Evolutionary conservation across 2,888 invertebrate genomes (phyloP).

Genomic region (Dascillus cervinus): DNA sequence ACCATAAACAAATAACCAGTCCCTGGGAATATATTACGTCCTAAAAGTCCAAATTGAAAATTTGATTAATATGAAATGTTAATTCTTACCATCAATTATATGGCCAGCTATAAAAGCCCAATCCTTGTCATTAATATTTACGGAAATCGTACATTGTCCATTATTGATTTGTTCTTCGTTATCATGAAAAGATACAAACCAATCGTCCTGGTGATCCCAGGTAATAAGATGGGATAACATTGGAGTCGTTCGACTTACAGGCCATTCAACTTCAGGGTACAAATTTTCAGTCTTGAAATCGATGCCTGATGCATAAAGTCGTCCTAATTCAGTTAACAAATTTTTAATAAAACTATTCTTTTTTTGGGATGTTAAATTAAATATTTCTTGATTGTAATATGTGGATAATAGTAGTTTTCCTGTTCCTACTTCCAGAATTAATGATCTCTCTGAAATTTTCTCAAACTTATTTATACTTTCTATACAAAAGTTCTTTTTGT

Average conservation of each 20-base stretch:
- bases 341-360: no score
- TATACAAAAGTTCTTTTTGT: no score
- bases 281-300: conserved; percentile 67
- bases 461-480: no score
- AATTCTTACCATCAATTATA: conserved; percentile 66
- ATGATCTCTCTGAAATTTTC: no score
- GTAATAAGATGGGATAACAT: conserved; percentile 73
- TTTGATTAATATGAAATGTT: conserved; percentile 5
- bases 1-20: conserved; percentile 48
- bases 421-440: no score
- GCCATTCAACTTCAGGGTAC: conserved; percentile 68
- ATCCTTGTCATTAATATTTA: conserved; percentile 57
- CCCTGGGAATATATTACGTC: conserved; percentile 48
- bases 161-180: conserved; percentile 60
- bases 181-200: conserved; percentile 63
- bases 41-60: no score
- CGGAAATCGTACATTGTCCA: conserved; percentile 55
- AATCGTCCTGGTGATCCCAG: conserved; percentile 80
- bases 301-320: conserved; percentile 69
- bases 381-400: no score
- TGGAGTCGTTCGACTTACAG: conserved; percentile 79
- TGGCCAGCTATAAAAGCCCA: conserved; percentile 71
- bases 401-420: no score
- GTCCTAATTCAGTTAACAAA: no score
- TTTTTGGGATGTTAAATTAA: no score